Evolutionary conservation across 2,888 invertebrate genomes (phyloP), one percentile per base, ranked within the genome.

Genomic region (Cerceris rybyensis): DNA sequence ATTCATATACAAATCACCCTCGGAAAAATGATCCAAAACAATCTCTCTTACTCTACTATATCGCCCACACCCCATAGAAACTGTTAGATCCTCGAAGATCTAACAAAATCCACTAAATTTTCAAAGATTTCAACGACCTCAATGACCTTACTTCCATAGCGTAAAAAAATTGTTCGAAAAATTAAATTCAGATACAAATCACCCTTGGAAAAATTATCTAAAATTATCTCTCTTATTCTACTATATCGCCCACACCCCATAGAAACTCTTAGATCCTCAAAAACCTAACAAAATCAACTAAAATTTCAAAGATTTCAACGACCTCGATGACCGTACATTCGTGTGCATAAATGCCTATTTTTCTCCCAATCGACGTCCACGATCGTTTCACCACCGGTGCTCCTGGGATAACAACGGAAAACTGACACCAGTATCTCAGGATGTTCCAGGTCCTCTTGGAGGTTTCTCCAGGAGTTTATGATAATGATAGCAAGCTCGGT

Each of bases 401-500:
- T 6, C 17, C 55, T 49, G 42, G 50, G 61, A 66, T 50, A 55
- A 46, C 28, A 28, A 28, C 28, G 72, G 60, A 67, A 80, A 71
- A 58, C 67, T 49, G 75, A 80, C 75, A 70, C 64, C 66, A 17
- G 46, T 11, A 58, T 49, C 49, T 28, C 61, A 69, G 16, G 41
- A 55, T 14, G n/a, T 14, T 39, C 28, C 68, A 55, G 63, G 78
- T 83, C 81, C 86, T 87, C 87, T 87, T 84, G 84, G 64, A 69
- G 16, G 41, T 59, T 17, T 11, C 14, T 39, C 28, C 68, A 55
- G 63, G 78, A 85, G 82, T 87, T 87, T 87, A 88, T 84, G 84
- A 87, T 87, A 87, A 85, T 83, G 85, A 83, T 79, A 87, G 84
- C 74, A 67, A 67, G 69, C 59, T 55, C 64, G 50, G 74, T 70